Base-by-base conservation (phyloP, 2,888 invertebrate genomes). In the Yponomeuta evonymella region DNA sequence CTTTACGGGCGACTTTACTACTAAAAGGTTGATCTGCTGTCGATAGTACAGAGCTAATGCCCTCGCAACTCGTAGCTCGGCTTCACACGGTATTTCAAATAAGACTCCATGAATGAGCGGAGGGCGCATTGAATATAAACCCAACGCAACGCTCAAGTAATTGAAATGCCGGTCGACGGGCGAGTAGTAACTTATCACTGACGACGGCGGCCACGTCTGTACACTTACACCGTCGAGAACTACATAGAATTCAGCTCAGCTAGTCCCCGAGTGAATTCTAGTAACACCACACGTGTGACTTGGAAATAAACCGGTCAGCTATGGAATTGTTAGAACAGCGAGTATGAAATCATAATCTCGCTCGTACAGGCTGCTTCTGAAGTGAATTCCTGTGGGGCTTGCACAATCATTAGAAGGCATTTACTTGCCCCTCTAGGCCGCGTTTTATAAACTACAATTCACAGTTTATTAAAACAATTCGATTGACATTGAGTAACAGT, bases 161-260 rank as follows among this genome's bases (percentile, higher is more conserved):
- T 72, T 72, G 70, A 70, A 70, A 70, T 72, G 70, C 72, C 30
- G 70, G 67, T 62, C 70, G 30, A 63, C 66, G 67, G 58, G 63
- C 62, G 48, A 67, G 63, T 70, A 63, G 70, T 72, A 70, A 72
- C 70, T 72, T 72, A 70, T 72, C 66, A 65, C 69, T 33, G 69
- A 33, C 69, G 70, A 66, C 48, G 66, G 65, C 51, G 51, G 51
- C 51, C 51, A 58, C 51, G 51, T 58, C 51, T 64, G 65, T 65
- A 33, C 29, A 65, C 65, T 65, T 65, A 65, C 30, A 65, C 6
- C 30, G 33, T 6, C 51, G 51, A 58, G 15, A 8, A 65, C 65
- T 65, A 65, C 29, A 23, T 30, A 65, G 30, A 65, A 67, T 67
- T 67, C 48, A 15, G 48, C 48, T 67, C 67, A 48, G 43, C 48